Base-by-base conservation (phyloP, 1,140 invertebrate species). In the Drosophila ercepeae region DNA sequence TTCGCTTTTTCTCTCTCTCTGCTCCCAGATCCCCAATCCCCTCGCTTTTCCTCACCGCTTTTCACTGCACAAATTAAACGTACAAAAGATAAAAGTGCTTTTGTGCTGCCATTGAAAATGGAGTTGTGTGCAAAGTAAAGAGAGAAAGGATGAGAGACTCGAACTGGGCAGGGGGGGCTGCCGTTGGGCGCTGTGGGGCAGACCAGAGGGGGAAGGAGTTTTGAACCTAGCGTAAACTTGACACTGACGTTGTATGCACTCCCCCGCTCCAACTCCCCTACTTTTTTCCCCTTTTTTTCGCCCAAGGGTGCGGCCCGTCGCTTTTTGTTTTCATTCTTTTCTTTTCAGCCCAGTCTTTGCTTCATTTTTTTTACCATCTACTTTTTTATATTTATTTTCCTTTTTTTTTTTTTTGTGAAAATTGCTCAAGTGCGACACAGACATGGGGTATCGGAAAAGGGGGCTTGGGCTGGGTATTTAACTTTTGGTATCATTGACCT, bases 401-500 rank as follows among this genome's bases (percentile, higher is more conserved):
- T 16, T 59, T 14, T 55, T 58, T 19, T 59, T 55, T 46, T 78
- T 84, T 69, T 84, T 86, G 67, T 86, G 81, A 70, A 84, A 84
- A 84, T 86, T 84, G 73, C 77, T 84, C 72, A 81, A 84, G 81
- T 84, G 81, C 73, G 78, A 78, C 77, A 69, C 82, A 82, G 82
- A 88, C 77, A 50, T 46, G 29, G 55, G 11, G 59, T 9, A 42
- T 19, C 14, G 16, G 18, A 42, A 18, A 11, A 1, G 48, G 59
- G 19, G 27, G 23, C n/a, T 50, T 44, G 60, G 46, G 49, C 27
- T 77, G 84, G 82, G 69, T 64, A 83, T 88, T 75, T 81, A 88
- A 88, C 82, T 82, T 88, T 88, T 88, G 83, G 82, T 88, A 88
- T 88, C 82, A 88, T 88, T 88, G 82, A 88, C 82, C 82, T 88